Evolutionary conservation across 2,888 invertebrate genomes (phyloP).

Genomic region (Drosophila yooni): DNA sequence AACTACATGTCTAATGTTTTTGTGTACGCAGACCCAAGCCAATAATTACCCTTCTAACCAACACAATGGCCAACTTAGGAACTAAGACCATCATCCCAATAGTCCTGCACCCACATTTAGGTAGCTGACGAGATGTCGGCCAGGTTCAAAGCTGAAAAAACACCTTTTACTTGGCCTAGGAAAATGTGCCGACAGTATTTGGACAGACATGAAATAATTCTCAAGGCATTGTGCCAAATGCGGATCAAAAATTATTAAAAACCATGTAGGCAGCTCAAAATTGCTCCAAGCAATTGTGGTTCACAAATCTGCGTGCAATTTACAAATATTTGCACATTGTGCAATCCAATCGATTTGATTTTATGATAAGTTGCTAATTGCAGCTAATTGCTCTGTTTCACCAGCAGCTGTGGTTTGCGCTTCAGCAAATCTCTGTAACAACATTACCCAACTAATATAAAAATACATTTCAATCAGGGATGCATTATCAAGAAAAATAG

Average conservation of each 20-base stretch:
- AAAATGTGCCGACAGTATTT: conserved; percentile 67
- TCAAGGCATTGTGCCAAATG: conserved; percentile 5
- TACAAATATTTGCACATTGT: conserved; percentile 38
- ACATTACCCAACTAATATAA: neutral
- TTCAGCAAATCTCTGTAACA: conserved; percentile 7
- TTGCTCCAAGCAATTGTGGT: conserved; percentile 10
- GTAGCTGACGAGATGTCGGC: conserved; percentile 61
- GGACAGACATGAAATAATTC: conserved; percentile 43
- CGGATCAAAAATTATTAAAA: conserved; percentile 31
- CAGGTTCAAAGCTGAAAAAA: conserved; percentile 60
- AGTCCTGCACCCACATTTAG: conserved; percentile 43
- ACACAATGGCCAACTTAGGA: conserved; percentile 40
- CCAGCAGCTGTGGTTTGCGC: conserved; percentile 59
- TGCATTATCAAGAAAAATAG: no score
- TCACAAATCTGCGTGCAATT: conserved; percentile 36
- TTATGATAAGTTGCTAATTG: conserved; percentile 40
- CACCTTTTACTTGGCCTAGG: conserved; percentile 27
- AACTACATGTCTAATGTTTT: conserved; percentile 73
- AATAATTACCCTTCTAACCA: conserved; percentile 44
- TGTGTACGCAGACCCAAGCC: conserved; percentile 40
- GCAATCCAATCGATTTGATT: conserved; percentile 43
- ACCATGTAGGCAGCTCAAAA: conserved; percentile 51
- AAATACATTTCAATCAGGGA: neutral
- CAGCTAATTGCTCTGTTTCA: conserved; percentile 44
- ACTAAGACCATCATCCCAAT: conserved; percentile 30